These are phyloP conservation scores for Reinhardtius hippoglossoides DNA, from an alignment of 2,113 vertebrate species.

Conservation along the genomic window DNA sequence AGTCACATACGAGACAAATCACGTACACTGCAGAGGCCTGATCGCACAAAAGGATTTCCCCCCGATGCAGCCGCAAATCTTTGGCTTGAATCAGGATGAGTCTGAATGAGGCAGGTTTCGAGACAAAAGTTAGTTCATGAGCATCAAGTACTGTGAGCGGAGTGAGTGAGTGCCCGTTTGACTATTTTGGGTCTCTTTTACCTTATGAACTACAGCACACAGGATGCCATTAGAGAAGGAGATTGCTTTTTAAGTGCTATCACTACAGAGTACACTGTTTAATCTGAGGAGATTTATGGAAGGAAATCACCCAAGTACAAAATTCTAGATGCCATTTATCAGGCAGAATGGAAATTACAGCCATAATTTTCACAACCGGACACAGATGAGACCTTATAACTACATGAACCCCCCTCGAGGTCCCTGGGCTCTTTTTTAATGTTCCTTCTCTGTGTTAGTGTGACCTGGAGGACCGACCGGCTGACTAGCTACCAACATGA, in stretches of 20 bases:
- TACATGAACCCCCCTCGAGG: slow-evolving; percentile 68
- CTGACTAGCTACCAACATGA: slow-evolving; percentile 69
- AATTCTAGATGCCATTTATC: slow-evolving; percentile 83
- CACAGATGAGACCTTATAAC: slow-evolving; percentile 80
- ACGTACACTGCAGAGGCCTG: not conserved
- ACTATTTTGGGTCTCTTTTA: slow-evolving; percentile 62
- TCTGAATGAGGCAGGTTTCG: not conserved
- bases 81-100: not conserved
- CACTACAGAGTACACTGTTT: slow-evolving; percentile 75
- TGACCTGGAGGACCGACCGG: slow-evolving; percentile 71
- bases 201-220: slow-evolving; percentile 61
- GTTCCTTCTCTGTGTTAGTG: slow-evolving; percentile 64
- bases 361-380: slow-evolving; percentile 83
- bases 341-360: slow-evolving; percentile 86
- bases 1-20: slow-evolving; percentile 11
- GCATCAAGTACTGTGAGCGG: slow-evolving; percentile 28
- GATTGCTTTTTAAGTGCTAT: slow-evolving; percentile 82
- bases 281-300: slow-evolving; percentile 84
- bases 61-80: not conserved
- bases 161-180: slow-evolving; percentile 36
- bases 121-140: slow-evolving; percentile 37
- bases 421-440: slow-evolving; percentile 74
- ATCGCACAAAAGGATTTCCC: not conserved
- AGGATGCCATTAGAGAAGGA: slow-evolving; percentile 73
- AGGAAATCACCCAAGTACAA: slow-evolving; percentile 82